These are phyloP conservation scores for Nephrotoma guestfalica DNA, from an alignment of 2,888 invertebrate species.

Conservation along the genomic window DNA sequence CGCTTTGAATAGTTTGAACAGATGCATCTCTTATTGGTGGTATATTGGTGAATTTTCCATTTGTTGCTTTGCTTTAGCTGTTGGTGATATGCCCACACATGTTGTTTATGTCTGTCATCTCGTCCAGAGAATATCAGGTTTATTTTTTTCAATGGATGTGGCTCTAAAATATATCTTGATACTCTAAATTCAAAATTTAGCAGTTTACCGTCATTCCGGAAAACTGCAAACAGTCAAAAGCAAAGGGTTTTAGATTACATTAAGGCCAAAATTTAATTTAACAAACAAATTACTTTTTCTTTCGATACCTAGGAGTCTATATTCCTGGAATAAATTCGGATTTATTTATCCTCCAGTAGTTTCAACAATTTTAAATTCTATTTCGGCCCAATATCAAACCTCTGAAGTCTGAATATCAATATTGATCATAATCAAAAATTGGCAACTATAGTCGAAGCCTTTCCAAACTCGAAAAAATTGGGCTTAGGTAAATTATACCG, in stretches of 20 bases:
- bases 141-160: too few relatives aligned
- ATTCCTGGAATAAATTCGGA: background rate
- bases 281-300: background rate
- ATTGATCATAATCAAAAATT: background rate
- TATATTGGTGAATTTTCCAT: too few relatives aligned
- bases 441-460: background rate
- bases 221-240: background rate
- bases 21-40: too few relatives aligned
- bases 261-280: background rate
- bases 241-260: background rate
- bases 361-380: background rate
- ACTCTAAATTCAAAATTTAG: background rate
- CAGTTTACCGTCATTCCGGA: background rate
- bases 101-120: too few relatives aligned
- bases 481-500: constrained; percentile 10
- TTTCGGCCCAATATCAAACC: background rate
- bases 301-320: background rate
- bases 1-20: too few relatives aligned
- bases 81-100: too few relatives aligned
- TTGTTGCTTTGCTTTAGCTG: fast-evolving
- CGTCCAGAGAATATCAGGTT: too few relatives aligned
- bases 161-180: background rate
- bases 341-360: background rate
- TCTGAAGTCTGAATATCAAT: background rate
- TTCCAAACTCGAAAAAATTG: background rate